Percentiles rank a stretch among this genome's conserved stretches.
Evolutionary conservation across 2,797 vertebrate species (phyloP).

Genomic region (Muscicapa comitata): DNA sequence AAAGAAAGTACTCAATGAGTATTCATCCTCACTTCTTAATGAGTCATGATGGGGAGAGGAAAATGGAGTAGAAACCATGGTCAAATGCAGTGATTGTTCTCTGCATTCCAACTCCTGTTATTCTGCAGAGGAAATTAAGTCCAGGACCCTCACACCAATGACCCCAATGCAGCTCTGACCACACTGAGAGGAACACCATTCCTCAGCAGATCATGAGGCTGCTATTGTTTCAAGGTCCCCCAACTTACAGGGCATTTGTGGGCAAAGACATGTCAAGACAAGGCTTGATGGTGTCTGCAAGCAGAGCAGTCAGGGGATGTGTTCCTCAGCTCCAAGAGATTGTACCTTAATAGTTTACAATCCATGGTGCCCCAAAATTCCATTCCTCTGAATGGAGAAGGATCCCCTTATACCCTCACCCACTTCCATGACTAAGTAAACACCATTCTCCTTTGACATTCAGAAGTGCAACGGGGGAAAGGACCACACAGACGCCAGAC

Average conservation of each 20-base stretch:
- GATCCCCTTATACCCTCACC: neutral
- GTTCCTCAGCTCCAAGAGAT: neutral
- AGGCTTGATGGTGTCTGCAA: neutral
- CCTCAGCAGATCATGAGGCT: neutral
- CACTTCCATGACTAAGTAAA: neutral
- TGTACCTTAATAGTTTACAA: neutral
- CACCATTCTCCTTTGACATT: neutral
- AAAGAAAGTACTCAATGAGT: neutral
- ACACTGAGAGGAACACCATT: neutral
- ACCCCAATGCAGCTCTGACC: neutral
- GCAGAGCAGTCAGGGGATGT: neutral
- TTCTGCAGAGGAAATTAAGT: neutral
- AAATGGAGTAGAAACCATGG: neutral
- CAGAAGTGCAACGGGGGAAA: neutral
- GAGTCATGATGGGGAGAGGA: neutral
- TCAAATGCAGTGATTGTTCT: fast-evolving
- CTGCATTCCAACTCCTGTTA: neutral
- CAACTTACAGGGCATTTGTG: neutral
- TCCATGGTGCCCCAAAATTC: too few relatives aligned
- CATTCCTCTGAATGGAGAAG: neutral
- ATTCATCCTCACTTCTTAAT: neutral
- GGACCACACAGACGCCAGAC: neutral
- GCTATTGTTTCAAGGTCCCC: neutral
- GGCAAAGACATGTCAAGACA: neutral
- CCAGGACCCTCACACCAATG: neutral